Conservation (phyloP, 2,888 invertebrate genomes). For the Eilema depressum region DNA sequence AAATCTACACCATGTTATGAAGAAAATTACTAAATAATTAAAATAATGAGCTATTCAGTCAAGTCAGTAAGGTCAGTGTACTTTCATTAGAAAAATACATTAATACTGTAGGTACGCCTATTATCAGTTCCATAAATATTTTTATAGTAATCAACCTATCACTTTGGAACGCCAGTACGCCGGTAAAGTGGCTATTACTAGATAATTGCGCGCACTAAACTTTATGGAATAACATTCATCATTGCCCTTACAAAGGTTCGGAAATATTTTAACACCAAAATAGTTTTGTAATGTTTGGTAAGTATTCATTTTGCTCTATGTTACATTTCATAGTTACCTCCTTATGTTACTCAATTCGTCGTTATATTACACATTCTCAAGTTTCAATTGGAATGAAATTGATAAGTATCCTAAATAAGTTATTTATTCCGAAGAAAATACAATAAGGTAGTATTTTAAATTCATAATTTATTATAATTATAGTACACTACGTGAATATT, state of each 20-base stretch:
- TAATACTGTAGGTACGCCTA: constrained; percentile 49
- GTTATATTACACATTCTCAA: not conserved
- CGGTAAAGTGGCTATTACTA: constrained; percentile 64
- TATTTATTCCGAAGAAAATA: not conserved
- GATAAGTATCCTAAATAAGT: not conserved
- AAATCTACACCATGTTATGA: not conserved
- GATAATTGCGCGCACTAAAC: constrained; percentile 72
- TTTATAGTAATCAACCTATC: constrained; percentile 80
- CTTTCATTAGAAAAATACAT: constrained; percentile 58
- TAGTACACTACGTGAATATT: too few relatives aligned
- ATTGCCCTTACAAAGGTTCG: constrained; percentile 52
- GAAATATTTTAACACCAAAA: constrained; percentile 33
- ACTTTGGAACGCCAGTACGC: constrained; percentile 70
- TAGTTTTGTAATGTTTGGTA: constrained; percentile 5
- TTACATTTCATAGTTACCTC: not conserved
- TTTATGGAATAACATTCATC: constrained; percentile 72
- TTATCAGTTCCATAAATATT: constrained; percentile 77
- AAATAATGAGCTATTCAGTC: not conserved
- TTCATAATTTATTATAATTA: too few relatives aligned
- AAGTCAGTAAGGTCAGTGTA: constrained; percentile 38
- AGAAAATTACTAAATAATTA: not conserved
- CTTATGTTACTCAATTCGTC: not conserved
- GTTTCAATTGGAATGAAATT: not conserved
- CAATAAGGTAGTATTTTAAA: not conserved
- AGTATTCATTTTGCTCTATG: not conserved